Percentiles rank a stretch among this genome's conserved stretches.
These are phyloP conservation scores for Erebia ligea DNA, from an alignment of 2,888 invertebrate species.

Conservation along the genomic window DNA sequence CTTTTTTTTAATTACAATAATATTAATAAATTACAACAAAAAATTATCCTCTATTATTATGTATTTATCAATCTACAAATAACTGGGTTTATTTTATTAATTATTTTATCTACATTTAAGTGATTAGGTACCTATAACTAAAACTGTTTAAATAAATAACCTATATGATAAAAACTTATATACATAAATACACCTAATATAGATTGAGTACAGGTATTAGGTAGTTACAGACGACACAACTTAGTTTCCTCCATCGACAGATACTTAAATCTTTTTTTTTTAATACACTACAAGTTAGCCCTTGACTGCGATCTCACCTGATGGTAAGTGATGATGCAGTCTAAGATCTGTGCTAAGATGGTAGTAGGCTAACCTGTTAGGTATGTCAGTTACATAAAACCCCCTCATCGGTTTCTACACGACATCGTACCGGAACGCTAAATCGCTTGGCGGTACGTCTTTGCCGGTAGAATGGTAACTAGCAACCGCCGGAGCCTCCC, in stretches of 20 bases:
- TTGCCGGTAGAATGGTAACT: no score
- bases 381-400: no score
- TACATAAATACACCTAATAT: constrained; percentile 26
- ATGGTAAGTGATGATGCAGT: no score
- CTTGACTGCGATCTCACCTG: no score
- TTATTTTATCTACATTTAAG: constrained; percentile 19
- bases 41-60: background rate
- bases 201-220: background rate
- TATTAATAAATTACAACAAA: background rate
- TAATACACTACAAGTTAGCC: no score
- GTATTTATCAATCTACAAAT: background rate
- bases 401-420: no score
- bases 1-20: constrained; percentile 32
- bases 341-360: no score
- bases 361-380: no score
- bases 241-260: background rate
- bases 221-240: background rate
- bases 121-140: background rate
- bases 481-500: no score
- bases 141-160: constrained; percentile 21
- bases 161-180: constrained; percentile 36
- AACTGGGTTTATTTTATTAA: constrained; percentile 20
- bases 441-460: no score
- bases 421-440: no score
- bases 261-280: no score